Base-by-base conservation (phyloP, 1,140 invertebrate species). In the Planococcus citri region DNA sequence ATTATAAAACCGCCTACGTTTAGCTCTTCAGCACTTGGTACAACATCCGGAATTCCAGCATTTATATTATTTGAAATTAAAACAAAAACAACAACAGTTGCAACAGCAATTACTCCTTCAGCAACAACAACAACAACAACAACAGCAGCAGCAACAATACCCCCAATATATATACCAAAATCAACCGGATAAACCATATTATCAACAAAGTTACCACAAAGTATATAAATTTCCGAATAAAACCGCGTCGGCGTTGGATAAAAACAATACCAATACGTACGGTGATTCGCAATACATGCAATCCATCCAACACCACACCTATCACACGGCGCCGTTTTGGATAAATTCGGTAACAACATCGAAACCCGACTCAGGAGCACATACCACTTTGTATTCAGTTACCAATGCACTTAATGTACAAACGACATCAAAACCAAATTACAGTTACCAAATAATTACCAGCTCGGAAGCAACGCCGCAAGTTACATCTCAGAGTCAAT, bases 11-110 rank as follows among this genome's bases (percentile, higher is more conserved):
- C 22, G 27, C 29, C 25, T 22, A 22, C 8, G 25, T 68, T 27
- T 68, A 71, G 70, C 70, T 3, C 67, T 71, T 29, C 70, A 71
- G 67, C 68, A 68, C 38, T 61, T 71, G 64, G 27, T 71, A 68
- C 70, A 71, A 51, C 68, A 71, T n/a, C 70, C 70, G 20, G 70
- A 71, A 68, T 71, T 71, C 20, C 70, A 71, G 41, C 70, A 71
- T n/a, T 68, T 68, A 17, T 71, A 71, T 38, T 33, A 58, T 24
- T 29, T 71, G 67, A 68, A 68, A 21, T 17, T 71, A 51, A 67
- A 68, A 22, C 70, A 71, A 60, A 67, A 71, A 68, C 70, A 70
- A 29, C 61, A 70, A 29, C 61, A 70, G 3, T 58, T 61, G 2
- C 70, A 67, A 6, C 61, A 57, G 6, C 61, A 68, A 24, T 61